Evolutionary conservation across 2,888 invertebrate genomes (phyloP).

Genomic region (Malacosoma neustria): DNA sequence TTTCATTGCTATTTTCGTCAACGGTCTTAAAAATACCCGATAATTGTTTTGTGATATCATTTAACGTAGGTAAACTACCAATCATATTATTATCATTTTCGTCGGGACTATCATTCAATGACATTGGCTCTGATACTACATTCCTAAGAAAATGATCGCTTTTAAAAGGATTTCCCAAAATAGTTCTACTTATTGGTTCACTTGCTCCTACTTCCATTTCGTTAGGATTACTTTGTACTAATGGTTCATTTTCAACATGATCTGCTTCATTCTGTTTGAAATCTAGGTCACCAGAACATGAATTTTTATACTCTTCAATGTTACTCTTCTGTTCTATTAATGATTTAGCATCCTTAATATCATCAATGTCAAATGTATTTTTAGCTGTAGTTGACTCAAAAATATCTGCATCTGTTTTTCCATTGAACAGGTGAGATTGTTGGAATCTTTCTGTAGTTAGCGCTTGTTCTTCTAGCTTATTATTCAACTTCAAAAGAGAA

Average conservation of each 20-base stretch:
- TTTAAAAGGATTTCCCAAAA: conserved; percentile 14
- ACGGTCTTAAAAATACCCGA: conserved; percentile 23
- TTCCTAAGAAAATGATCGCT: conserved; percentile 13
- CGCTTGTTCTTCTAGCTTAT: conserved; percentile 2
- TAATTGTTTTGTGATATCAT: conserved; percentile 24
- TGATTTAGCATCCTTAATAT: no score
- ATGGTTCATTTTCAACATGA: conserved; percentile 3
- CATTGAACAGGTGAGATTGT: no score
- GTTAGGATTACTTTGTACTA: no score
- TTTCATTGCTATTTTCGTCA: conserved; percentile 13
- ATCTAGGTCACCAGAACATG: conserved; percentile 4
- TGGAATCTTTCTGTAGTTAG: neutral
- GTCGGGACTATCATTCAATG: conserved; percentile 11
- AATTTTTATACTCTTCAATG: conserved; percentile 4
- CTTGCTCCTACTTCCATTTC: conserved; percentile 39
- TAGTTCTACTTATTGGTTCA: conserved; percentile 21
- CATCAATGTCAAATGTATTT: no score
- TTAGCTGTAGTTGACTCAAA: neutral
- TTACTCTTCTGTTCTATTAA: neutral
- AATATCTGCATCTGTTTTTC: neutral
- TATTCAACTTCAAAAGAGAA: conserved; percentile 28
- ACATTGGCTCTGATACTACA: conserved; percentile 16
- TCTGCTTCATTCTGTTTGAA: conserved; percentile 3
- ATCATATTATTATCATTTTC: conserved; percentile 14
- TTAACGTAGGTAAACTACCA: conserved; percentile 22